Evolutionary conservation across 2,888 invertebrate species (phyloP).

Genomic region (Pammene aurita): DNA sequence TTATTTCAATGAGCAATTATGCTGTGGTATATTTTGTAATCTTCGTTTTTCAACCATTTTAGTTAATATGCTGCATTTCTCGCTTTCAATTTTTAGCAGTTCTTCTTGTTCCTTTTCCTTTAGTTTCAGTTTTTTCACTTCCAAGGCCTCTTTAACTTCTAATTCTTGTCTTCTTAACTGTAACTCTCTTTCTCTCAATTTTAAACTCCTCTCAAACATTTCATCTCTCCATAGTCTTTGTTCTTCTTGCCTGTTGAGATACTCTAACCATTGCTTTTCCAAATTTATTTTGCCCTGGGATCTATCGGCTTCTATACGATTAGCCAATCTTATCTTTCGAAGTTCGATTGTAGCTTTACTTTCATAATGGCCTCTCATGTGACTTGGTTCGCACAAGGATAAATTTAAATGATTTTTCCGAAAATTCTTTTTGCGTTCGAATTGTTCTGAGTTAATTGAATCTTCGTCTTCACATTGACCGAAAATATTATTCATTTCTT

Average conservation of each 20-base stretch:
- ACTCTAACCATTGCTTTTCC: constrained; percentile 64
- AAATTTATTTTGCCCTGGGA: constrained; percentile 61
- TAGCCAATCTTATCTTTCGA: constrained; percentile 61
- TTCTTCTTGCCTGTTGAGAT: constrained; percentile 57
- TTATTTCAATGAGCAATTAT: background rate
- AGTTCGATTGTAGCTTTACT: constrained; percentile 59
- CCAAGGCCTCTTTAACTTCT: constrained; percentile 57
- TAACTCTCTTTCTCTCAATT: constrained; percentile 57
- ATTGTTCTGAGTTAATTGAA: constrained; percentile 50
- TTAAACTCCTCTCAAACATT: constrained; percentile 54
- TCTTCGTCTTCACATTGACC: constrained; percentile 58
- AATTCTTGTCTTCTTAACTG: constrained; percentile 56
- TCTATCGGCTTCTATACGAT: constrained; percentile 60
- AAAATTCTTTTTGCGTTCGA: constrained; percentile 49
- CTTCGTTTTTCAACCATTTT: constrained; percentile 50
- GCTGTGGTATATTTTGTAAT: constrained; percentile 18
- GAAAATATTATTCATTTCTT: constrained; percentile 61
- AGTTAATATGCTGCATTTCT: constrained; percentile 59
- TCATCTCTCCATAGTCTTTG: constrained; percentile 53
- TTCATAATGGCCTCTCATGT: constrained; percentile 46
- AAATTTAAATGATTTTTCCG: constrained; percentile 38
- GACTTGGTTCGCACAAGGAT: constrained; percentile 31
- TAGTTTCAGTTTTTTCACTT: constrained; percentile 55
- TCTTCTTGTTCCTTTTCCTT: constrained; percentile 57
- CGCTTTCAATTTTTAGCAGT: constrained; percentile 55